These are phyloP conservation scores for Podarcis siculus DNA, from an alignment of 2,797 vertebrate genomes.

Conservation along the genomic window DNA sequence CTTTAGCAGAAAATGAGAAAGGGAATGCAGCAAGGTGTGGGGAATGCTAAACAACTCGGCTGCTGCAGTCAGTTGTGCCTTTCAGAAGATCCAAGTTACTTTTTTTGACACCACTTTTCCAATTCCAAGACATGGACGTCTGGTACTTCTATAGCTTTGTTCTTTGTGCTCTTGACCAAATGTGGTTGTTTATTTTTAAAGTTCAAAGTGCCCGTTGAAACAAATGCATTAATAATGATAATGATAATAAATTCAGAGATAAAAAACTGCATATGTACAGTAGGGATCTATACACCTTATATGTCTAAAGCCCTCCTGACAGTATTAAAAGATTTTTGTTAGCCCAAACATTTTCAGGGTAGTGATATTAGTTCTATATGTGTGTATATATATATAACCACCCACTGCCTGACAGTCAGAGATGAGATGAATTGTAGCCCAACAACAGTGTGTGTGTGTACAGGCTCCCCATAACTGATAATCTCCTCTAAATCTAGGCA, in stretches of 20 bases:
- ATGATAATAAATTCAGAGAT: neutral
- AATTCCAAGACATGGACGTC: slow-evolving; percentile 51
- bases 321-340: too few species aligned
- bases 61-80: slow-evolving; percentile 56
- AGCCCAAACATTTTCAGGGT: too few species aligned
- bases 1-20: slow-evolving; percentile 73
- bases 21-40: slow-evolving; percentile 58
- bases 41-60: slow-evolving; percentile 72
- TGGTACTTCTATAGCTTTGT: slow-evolving; percentile 26
- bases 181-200: slow-evolving; percentile 7
- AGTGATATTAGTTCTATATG: too few species aligned
- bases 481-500: slow-evolving; percentile 2
- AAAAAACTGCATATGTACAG: neutral
- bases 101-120: slow-evolving; percentile 46
- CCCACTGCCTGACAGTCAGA: too few species aligned
- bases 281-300: neutral
- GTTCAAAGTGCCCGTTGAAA: slow-evolving; percentile 13
- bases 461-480: too few species aligned
- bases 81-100: slow-evolving; percentile 45
- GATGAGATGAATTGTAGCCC: too few species aligned
- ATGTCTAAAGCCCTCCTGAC: neutral
- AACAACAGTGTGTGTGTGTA: too few species aligned
- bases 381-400: too few species aligned
- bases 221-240: too few species aligned
- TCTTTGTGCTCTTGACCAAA: slow-evolving; percentile 34